Conservation (phyloP, 2,888 invertebrate species). For the Seira sanloemensis region DNA sequence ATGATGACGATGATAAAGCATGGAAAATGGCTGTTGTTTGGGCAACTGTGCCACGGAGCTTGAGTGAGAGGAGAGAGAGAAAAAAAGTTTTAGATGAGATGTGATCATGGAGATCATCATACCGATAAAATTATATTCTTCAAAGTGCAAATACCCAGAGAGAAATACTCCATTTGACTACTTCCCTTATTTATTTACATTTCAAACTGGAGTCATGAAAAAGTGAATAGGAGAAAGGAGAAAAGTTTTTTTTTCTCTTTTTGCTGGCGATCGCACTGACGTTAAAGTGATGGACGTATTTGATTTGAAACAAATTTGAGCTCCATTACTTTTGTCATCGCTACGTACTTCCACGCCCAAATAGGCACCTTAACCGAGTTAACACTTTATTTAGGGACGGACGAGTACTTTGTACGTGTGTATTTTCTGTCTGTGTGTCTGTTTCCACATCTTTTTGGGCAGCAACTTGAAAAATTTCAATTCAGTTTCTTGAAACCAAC, state of each 20-base stretch:
- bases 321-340: too few relatives aligned
- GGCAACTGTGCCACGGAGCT: constrained; percentile 1
- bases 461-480: too few relatives aligned
- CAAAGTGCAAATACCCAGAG: background rate
- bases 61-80: background rate
- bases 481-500: too few relatives aligned
- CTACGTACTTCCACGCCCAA: too few relatives aligned
- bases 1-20: constrained; percentile 55
- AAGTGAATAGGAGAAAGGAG: background rate
- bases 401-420: too few relatives aligned
- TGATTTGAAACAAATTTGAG: too few relatives aligned
- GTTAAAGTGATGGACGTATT: too few relatives aligned
- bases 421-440: too few relatives aligned
- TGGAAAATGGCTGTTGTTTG: constrained; percentile 41
- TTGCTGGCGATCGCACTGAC: too few relatives aligned
- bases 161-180: background rate
- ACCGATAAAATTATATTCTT: constrained; percentile 7
- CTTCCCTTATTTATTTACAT: background rate
- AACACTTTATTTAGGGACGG: too few relatives aligned
- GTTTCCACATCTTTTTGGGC: too few relatives aligned
- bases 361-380: too few relatives aligned
- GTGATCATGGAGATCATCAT: constrained; percentile 12
- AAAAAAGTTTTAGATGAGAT: background rate
- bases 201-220: background rate
- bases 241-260: background rate